These are phyloP conservation scores for Eueides isabella DNA, from an alignment of 1,140 invertebrate species.

Conservation along the genomic window DNA sequence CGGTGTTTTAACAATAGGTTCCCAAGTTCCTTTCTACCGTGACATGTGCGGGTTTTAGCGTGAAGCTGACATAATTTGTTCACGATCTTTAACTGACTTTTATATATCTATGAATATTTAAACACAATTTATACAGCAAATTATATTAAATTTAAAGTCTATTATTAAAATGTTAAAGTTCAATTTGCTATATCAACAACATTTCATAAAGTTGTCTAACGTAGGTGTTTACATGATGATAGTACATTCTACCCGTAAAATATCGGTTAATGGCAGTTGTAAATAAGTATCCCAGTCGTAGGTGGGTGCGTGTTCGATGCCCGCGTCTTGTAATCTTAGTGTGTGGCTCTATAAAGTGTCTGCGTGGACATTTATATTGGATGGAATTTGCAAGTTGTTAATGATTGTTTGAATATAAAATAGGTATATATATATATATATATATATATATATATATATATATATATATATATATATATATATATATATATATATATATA, in stretches of 20 bases:
- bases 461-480: too few relatives aligned
- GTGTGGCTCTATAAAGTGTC: slow-evolving; percentile 46
- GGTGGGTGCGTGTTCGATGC: slow-evolving; percentile 66
- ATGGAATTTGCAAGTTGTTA: slow-evolving; percentile 35
- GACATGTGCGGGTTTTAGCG: too few relatives aligned
- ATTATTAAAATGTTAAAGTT: slow-evolving; percentile 33
- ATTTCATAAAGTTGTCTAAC: slow-evolving; percentile 41
- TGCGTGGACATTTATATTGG: slow-evolving; percentile 42
- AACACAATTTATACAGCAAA: neutral
- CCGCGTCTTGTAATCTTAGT: slow-evolving; percentile 44
- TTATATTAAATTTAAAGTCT: slow-evolving; percentile 28
- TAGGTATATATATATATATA: too few relatives aligned
- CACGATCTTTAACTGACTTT: neutral
- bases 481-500: too few relatives aligned
- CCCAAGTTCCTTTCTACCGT: too few relatives aligned
- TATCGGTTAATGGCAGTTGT: slow-evolving; percentile 64
- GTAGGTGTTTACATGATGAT: slow-evolving; percentile 73
- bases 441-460: too few relatives aligned
- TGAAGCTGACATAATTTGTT: neutral
- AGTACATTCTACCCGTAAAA: slow-evolving; percentile 74
- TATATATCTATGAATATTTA: neutral
- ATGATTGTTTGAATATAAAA: neutral
- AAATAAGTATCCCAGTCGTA: slow-evolving; percentile 62
- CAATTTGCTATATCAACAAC: slow-evolving; percentile 29
- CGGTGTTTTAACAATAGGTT: too few relatives aligned